A percentile compares a stretch with the other conserved stretches of the same genome.
These are phyloP conservation scores for Lissonota sp. DNA, from an alignment of 2,888 invertebrate species.

Conservation along the genomic window DNA sequence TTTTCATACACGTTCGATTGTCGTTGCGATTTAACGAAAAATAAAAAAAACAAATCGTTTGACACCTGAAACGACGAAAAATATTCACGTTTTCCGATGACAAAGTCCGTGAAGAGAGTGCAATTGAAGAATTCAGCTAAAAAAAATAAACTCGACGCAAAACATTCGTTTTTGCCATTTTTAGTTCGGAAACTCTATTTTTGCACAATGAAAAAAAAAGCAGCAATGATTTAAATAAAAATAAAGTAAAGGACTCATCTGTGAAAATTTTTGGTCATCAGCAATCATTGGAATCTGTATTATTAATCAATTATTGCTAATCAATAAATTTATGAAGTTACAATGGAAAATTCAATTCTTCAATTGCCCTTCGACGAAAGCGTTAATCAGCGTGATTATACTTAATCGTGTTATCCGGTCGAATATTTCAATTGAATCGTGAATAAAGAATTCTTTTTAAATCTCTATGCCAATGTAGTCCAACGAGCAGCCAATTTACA, in stretches of 20 bases:
- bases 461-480: not conserved
- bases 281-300: no score
- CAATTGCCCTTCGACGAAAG: no score
- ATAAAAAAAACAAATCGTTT: conserved; percentile 33
- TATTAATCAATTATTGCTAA: no score
- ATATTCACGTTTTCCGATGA: conserved; percentile 38
- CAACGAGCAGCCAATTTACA: not conserved
- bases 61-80: conserved; percentile 46
- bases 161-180: conserved; percentile 29
- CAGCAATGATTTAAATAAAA: not conserved
- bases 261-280: not conserved
- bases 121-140: not conserved
- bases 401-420: conserved; percentile 40
- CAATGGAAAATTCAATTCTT: no score
- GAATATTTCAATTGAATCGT: conserved; percentile 25
- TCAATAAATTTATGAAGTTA: no score
- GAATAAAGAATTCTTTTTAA: conserved; percentile 8
- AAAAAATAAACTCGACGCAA: conserved; percentile 14
- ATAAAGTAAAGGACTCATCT: not conserved
- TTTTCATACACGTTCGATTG: conserved; percentile 34
- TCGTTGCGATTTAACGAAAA: not conserved
- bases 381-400: no score
- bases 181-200: conserved; percentile 30
- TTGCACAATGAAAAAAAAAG: not conserved
- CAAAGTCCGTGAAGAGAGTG: conserved; percentile 59